These are phyloP conservation scores for Sesamia nonagrioides DNA, from an alignment of 1,140 invertebrate species.

Conservation along the genomic window DNA sequence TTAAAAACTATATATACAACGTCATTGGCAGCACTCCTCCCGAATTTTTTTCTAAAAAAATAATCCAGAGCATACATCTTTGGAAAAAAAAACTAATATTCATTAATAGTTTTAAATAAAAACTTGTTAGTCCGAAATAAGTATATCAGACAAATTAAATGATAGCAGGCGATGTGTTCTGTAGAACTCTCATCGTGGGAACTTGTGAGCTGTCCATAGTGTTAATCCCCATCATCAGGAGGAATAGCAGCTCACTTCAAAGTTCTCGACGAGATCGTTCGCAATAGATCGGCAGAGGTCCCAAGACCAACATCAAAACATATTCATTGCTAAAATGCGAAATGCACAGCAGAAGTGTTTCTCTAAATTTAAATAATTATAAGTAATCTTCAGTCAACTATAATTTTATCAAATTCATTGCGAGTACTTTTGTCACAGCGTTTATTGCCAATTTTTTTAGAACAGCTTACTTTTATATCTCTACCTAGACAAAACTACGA, in stretches of 20 bases:
- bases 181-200: too few relatives aligned
- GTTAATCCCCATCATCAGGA: too few relatives aligned
- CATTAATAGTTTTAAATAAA: constrained; percentile 45
- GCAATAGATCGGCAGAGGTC: background rate
- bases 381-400: background rate
- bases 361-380: background rate
- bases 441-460: constrained; percentile 17
- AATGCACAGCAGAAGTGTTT: background rate
- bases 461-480: background rate
- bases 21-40: constrained; percentile 56
- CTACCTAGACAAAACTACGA: background rate
- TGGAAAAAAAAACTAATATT: constrained; percentile 56
- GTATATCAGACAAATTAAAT: background rate
- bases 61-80: constrained; percentile 66
- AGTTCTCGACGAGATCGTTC: too few relatives aligned
- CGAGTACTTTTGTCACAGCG: background rate
- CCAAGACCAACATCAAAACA: background rate
- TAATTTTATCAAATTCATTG: background rate
- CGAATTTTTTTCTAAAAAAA: constrained; percentile 65
- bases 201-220: too few relatives aligned
- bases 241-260: too few relatives aligned
- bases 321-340: background rate
- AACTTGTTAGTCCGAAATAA: constrained; percentile 45
- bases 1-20: constrained; percentile 63
- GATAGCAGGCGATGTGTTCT: background rate